Percentiles rank a stretch among this genome's conserved stretches.
These are phyloP conservation scores for Fratercula arctica DNA, from an alignment of 2,797 vertebrate species.

Conservation along the genomic window DNA sequence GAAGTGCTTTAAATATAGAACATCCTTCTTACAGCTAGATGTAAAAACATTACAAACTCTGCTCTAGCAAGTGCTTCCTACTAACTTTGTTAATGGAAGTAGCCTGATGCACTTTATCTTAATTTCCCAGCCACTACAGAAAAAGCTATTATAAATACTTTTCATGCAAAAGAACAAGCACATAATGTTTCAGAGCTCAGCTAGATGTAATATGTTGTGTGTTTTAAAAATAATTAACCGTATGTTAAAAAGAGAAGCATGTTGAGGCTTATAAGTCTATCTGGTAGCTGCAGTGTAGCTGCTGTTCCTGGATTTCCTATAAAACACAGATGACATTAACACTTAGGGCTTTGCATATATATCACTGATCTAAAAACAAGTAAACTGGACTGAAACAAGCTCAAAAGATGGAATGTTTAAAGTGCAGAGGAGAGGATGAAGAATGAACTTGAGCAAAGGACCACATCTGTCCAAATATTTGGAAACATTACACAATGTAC, in stretches of 20 bases:
- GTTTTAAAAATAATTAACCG: not conserved
- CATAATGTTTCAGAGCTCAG: not conserved
- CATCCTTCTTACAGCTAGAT: not conserved
- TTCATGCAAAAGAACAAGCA: not conserved
- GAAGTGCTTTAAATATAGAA: slow-evolving; percentile 30
- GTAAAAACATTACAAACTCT: slow-evolving; percentile 9
- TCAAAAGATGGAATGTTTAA: not conserved
- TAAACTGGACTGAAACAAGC: not conserved
- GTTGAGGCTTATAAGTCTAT: not conserved
- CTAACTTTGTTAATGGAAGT: slow-evolving; percentile 36
- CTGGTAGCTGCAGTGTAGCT: not conserved
- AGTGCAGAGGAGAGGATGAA: not conserved
- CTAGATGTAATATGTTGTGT: not conserved
- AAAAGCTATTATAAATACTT: not conserved
- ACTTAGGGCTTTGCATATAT: not conserved
- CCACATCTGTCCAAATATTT: not conserved
- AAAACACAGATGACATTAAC: not conserved
- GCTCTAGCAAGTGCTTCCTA: slow-evolving; percentile 11
- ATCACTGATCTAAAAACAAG: not conserved
- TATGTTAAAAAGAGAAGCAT: not conserved
- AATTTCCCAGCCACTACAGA: not conserved
- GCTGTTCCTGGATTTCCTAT: not conserved
- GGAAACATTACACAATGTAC: not conserved
- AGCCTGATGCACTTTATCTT: not conserved
- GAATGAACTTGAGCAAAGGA: not conserved